Percentiles rank a stretch among this genome's conserved stretches.
Evolutionary conservation across 1,140 invertebrate genomes (phyloP).

Genomic region (Calephelis nemesis): DNA sequence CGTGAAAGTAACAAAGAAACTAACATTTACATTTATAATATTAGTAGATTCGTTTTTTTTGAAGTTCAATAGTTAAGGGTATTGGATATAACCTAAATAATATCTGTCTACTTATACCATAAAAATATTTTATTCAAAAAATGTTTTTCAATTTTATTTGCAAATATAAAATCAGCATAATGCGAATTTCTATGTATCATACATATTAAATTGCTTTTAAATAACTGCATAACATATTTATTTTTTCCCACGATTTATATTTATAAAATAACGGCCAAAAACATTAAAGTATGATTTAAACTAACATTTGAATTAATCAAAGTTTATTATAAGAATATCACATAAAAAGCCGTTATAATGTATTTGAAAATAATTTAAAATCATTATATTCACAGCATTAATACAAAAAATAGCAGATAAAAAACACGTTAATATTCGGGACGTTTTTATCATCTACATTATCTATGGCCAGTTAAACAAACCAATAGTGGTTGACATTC

Average conservation of each 20-base stretch:
- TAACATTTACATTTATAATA: too few relatives aligned
- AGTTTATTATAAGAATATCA: neutral
- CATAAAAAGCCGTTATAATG: constrained; percentile 7
- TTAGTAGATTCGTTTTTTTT: too few relatives aligned
- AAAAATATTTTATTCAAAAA: too few relatives aligned
- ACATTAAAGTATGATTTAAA: constrained; percentile 3
- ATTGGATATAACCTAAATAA: too few relatives aligned
- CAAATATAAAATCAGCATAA: too few relatives aligned
- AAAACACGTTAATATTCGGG: constrained; percentile 18
- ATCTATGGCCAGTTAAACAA: constrained; percentile 51
- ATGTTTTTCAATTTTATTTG: too few relatives aligned
- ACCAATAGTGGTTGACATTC: constrained; percentile 58
- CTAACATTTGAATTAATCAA: neutral
- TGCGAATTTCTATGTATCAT: too few relatives aligned
- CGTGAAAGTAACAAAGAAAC: too few relatives aligned
- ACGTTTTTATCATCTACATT: constrained; percentile 28
- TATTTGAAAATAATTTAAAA: neutral
- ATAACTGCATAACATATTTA: neutral
- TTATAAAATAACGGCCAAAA: neutral
- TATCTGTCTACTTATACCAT: too few relatives aligned
- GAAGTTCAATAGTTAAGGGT: too few relatives aligned
- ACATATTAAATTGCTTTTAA: too few relatives aligned
- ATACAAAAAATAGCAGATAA: constrained; percentile 12
- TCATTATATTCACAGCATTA: neutral
- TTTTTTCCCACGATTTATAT: neutral